Evolutionary conservation across 2,113 vertebrate species (phyloP), one percentile per base, ranked within the genome.

Genomic region (Strigops habroptila): DNA sequence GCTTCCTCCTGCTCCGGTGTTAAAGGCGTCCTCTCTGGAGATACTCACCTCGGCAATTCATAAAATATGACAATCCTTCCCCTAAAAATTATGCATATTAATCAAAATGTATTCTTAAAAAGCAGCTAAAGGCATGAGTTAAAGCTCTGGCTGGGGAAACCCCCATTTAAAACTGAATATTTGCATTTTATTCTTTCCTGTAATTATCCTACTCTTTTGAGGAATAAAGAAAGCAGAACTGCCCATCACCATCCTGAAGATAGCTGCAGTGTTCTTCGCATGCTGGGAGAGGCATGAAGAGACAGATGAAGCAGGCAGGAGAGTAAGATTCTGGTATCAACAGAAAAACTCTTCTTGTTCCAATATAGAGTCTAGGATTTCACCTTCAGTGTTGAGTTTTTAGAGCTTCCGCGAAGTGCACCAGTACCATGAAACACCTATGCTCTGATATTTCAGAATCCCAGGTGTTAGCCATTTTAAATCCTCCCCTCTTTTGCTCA

Each of bases 241-340:
- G 22, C 35, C 41, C 1, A 0, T 60, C 5, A 0, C 49, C 12
- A 22, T 70, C 24, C 33, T 88, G 39, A 51, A 18, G 16, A 46
- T 4, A 67, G 18, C 5, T 41, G 12, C 33, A 35, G 18, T 51
- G 10, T 14, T 77, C 25, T 33, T 71, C 1, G 1, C 15, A 39
- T 62, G 24, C 18, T 67, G 14, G 6, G 3, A 35, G 3, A 25
- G 4, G 9, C 0, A 0, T 51, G 33, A 80, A 62, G 46, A 70
- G 35, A 30, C 22, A 64, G 24, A 28, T 21, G 33, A 76, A 39
- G n/a, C 24, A 28, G 33, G 8, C 15, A 57, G 63, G 12, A 80
- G 23, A 82, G 12, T 75, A 79, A 74, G 33, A 60, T 12, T 28
- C 33, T 60, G 12, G 9, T 48, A 44, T 39, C 15, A 31, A 15